Base-by-base conservation (phyloP, 1,140 invertebrate species). In the Drosophila littoralis region DNA sequence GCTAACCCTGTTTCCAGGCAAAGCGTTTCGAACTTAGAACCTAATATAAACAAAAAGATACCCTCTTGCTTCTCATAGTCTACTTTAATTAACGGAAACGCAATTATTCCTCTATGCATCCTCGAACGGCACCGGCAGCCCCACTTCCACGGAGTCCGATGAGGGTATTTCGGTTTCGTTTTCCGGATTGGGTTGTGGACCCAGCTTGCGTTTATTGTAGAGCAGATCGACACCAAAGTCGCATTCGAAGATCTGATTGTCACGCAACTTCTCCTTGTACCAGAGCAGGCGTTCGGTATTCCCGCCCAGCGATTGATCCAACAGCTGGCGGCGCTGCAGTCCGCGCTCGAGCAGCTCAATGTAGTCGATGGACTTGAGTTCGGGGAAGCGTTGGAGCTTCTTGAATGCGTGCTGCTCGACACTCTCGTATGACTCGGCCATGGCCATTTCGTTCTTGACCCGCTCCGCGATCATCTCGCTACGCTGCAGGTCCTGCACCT, bases 251-350 rank as follows among this genome's bases (percentile, higher is more conserved):
- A 91, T 28, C 32, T 65, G 54, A 10, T 75, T 76, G 8, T 76
- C 70, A 0, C 38, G 40, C 1, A 71, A 2, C 55, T 77, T 80
- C 6, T 76, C 63, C 55, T 91, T 40, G 61, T 90, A 91, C 90
- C 90, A 91, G 7, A 69, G 68, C 35, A 85, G n/a, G 0, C 90
- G 86, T 50, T 91, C 90, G 0, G 90, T 91, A 40, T 91, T 91
- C 0, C 91, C 86, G 35, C 91, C 91, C 51, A 92, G 48, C 0
- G 86, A 85, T 12, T 92, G 80, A 71, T 91, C 91, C 9, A 92
- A 17, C 6, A 91, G 45, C 38, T 72, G 73, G 1, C 91, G 86
- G 4, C 91, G 84, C 9, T 90, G 68, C 12, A 74, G 55, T 0
- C 86, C 90, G 7, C 91, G 88, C 15, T 81, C 71, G 10, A 92